These are phyloP conservation scores for Linurgus olivaceus DNA, from an alignment of 2,797 vertebrate genomes.

Conservation along the genomic window DNA sequence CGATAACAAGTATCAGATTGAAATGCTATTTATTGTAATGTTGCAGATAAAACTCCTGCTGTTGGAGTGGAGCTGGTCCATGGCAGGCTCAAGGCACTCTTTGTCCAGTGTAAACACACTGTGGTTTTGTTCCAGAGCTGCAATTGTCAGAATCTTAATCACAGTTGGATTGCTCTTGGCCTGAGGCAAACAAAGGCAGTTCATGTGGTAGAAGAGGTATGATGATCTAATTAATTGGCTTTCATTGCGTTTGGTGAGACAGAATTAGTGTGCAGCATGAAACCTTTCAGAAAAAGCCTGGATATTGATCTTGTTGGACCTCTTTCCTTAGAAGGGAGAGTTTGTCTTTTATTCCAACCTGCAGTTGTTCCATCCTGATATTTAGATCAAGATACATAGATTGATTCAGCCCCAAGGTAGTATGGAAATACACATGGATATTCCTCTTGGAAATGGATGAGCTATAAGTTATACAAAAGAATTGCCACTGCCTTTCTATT, in stretches of 20 bases:
- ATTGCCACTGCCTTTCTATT: not conserved
- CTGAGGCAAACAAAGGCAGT: conserved; percentile 20
- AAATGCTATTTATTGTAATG: not conserved
- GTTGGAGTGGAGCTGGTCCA: not conserved
- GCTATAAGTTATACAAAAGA: not conserved
- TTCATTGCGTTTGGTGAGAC: not conserved
- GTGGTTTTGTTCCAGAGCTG: conserved; percentile 3
- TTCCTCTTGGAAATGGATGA: not conserved
- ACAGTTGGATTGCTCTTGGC: not conserved
- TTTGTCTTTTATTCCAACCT: not conserved
- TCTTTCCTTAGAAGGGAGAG: not conserved
- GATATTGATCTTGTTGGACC: not conserved
- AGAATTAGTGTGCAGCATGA: not conserved
- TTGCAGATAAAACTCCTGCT: not conserved
- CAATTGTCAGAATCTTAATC: conserved; percentile 8
- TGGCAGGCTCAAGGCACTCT: not conserved
- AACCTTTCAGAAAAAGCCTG: not conserved
- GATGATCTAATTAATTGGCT: conserved; percentile 32
- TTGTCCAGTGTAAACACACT: not conserved
- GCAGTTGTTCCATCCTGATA: not conserved
- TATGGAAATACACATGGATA: not conserved
- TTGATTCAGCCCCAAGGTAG: not conserved
- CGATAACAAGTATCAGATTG: not conserved
- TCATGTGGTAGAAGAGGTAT: not conserved
- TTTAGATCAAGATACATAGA: not conserved